These are phyloP conservation scores for Platichthys flesus DNA, from an alignment of 2,113 vertebrate species.

Conservation along the genomic window DNA sequence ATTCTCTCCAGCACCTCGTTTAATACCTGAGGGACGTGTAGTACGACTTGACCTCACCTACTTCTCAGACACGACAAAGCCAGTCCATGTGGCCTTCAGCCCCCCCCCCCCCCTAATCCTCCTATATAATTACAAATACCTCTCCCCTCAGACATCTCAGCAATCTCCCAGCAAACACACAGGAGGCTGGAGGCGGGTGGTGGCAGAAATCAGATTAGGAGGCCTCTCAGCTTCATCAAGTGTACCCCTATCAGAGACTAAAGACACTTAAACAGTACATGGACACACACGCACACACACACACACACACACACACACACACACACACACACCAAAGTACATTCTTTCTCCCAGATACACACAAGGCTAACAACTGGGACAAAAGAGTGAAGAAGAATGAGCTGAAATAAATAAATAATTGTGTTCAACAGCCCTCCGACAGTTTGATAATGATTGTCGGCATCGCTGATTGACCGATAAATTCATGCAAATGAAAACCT, in stretches of 20 bases:
- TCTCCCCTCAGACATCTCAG: conserved; percentile 52
- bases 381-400: conserved; percentile 20
- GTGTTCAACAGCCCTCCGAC: conserved; percentile 20
- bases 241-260: conserved; percentile 69
- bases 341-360: conserved; percentile 7
- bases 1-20: conserved; percentile 33
- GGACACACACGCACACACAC: conserved; percentile 4
- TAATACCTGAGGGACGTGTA: conserved; percentile 44
- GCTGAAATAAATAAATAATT: conserved; percentile 50
- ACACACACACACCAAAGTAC: neutral
- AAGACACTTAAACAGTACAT: conserved; percentile 50
- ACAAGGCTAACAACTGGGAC: conserved; percentile 10
- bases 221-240: conserved; percentile 74
- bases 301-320: neutral
- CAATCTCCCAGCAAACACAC: conserved; percentile 53
- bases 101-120: conserved; percentile 74
- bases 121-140: conserved; percentile 82
- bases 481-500: conserved; percentile 68
- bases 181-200: conserved; percentile 53
- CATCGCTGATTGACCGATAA: conserved; percentile 69
- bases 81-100: conserved; percentile 74
- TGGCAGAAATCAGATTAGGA: conserved; percentile 79
- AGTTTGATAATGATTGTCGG: conserved; percentile 60
- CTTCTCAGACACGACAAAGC: conserved; percentile 64
- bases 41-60: conserved; percentile 54